Conservation (phyloP, 2,113 vertebrate genomes). For the Mormyrus iriodes region DNA sequence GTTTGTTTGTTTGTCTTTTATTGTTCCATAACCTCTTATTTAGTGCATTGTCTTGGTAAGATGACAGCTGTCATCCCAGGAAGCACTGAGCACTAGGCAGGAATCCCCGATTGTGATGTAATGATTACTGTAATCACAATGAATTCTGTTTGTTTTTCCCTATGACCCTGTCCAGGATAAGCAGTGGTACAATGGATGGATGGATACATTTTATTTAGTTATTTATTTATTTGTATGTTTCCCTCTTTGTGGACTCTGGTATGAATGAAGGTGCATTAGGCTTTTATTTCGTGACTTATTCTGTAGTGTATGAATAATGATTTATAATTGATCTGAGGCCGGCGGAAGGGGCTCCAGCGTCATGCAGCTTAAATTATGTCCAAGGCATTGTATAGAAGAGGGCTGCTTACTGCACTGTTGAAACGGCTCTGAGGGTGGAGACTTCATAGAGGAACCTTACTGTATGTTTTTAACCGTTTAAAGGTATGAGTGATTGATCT, state of each 20-base stretch:
- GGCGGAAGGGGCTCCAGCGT: not conserved
- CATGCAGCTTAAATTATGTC: constrained; percentile 7
- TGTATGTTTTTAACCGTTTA: constrained; percentile 21
- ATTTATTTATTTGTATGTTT: not conserved
- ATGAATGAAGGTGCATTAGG: not conserved
- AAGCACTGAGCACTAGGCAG: not conserved
- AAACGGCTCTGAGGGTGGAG: constrained; percentile 23
- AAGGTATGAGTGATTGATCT: not conserved
- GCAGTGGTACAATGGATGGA: not conserved
- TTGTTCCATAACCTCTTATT: not conserved
- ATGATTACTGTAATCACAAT: not conserved
- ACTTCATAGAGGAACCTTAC: constrained; percentile 12
- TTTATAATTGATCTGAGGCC: constrained; percentile 12
- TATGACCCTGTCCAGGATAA: not conserved
- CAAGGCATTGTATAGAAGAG: not conserved
- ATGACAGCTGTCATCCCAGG: not conserved
- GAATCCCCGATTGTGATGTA: not conserved
- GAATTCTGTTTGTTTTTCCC: not conserved
- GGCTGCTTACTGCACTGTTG: not conserved
- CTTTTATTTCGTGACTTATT: not conserved
- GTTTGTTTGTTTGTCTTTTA: not conserved
- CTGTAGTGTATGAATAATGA: not conserved
- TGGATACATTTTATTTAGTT: not conserved
- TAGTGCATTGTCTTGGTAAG: not conserved
- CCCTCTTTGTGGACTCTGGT: constrained; percentile 4